Evolutionary conservation across 2,113 vertebrate species (phyloP).

Genomic region (Sarotherodon lohbergeri): DNA sequence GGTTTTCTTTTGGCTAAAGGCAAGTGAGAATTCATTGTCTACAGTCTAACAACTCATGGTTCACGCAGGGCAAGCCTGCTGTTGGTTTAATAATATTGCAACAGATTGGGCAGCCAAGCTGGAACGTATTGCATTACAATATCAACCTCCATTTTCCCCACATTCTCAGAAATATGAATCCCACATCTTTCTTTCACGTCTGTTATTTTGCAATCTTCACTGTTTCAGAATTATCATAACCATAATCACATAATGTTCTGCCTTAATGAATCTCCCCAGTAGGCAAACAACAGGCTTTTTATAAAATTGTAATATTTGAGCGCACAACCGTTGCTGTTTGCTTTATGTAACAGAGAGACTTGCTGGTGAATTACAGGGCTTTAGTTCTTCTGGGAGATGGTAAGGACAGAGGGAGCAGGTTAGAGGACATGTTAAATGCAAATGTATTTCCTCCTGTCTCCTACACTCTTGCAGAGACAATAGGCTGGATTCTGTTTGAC

Average conservation of each 20-base stretch:
- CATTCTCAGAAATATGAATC: not conserved
- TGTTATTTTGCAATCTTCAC: not conserved
- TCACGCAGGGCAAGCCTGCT: slow-evolving; percentile 9
- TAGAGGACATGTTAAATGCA: slow-evolving; percentile 44
- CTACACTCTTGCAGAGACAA: slow-evolving; percentile 38
- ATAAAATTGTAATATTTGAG: not conserved
- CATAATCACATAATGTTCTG: not conserved
- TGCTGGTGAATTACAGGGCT: not conserved
- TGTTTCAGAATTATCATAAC: slow-evolving; percentile 1
- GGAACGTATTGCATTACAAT: not conserved
- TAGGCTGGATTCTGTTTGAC: slow-evolving; percentile 51
- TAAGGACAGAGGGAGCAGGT: slow-evolving; percentile 12
- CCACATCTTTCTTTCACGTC: not conserved
- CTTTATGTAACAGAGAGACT: not conserved
- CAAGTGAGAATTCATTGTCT: slow-evolving; percentile 40
- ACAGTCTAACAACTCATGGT: not conserved
- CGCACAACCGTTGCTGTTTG: not conserved
- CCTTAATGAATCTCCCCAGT: slow-evolving; percentile 10
- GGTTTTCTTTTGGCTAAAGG: slow-evolving; percentile 41
- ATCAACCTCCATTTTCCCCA: not conserved
- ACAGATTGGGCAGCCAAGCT: not conserved
- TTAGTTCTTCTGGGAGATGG: not conserved
- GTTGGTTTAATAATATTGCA: slow-evolving; percentile 35
- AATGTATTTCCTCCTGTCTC: slow-evolving; percentile 24
- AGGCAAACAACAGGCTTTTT: not conserved